These are phyloP conservation scores for Girardia tigrina DNA, from an alignment of 2,888 invertebrate species.

Conservation along the genomic window DNA sequence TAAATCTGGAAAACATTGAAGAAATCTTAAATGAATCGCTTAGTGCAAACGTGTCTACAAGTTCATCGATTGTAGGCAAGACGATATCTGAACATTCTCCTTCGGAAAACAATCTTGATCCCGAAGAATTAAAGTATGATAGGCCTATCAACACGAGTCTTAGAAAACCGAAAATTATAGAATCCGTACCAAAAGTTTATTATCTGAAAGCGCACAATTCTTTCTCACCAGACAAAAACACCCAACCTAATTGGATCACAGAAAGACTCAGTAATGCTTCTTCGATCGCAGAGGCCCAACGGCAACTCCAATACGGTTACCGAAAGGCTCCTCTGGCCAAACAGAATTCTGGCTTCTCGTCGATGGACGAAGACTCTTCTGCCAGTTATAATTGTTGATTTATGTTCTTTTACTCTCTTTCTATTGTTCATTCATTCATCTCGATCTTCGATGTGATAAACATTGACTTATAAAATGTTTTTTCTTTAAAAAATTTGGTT, in stretches of 20 bases:
- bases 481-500: background rate
- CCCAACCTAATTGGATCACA: background rate
- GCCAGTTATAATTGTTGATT: background rate
- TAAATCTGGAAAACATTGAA: background rate
- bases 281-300: background rate
- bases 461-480: background rate
- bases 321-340: background rate
- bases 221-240: background rate
- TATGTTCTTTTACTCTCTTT: background rate
- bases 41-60: background rate
- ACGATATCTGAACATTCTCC: background rate
- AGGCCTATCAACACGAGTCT: background rate
- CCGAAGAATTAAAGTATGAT: background rate
- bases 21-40: background rate
- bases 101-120: background rate
- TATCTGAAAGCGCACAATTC: slow-evolving; percentile 20
- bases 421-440: background rate
- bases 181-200: background rate
- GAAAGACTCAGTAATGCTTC: background rate
- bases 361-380: slow-evolving; percentile 9
- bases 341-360: background rate
- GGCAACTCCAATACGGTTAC: background rate
- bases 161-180: background rate
- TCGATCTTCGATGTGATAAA: background rate
- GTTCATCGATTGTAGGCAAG: background rate